Percentiles rank a stretch among this genome's conserved stretches.
These are phyloP conservation scores for Anastrepha obliqua DNA, from an alignment of 1,140 invertebrate genomes.

Conservation along the genomic window DNA sequence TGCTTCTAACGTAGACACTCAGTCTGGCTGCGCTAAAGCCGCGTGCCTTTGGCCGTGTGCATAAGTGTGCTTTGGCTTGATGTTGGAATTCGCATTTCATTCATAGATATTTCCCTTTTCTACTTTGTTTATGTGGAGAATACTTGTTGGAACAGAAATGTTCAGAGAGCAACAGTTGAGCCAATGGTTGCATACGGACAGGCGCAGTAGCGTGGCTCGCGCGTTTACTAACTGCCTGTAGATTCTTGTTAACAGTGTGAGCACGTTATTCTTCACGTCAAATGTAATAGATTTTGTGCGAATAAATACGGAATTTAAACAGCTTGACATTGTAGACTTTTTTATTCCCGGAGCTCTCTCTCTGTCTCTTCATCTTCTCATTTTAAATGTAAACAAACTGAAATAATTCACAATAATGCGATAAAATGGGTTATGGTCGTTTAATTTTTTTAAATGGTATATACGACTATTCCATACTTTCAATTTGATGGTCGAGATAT, in stretches of 20 bases:
- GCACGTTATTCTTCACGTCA: not conserved
- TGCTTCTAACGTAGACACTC: conserved; percentile 42
- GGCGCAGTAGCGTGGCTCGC: conserved; percentile 60
- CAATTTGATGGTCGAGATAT: too few relatives aligned
- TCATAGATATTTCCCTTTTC: conserved; percentile 53
- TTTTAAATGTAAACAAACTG: not conserved
- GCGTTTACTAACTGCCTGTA: not conserved
- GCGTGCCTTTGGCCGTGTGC: not conserved
- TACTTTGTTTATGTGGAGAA: conserved; percentile 56
- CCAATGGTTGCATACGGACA: conserved; percentile 68
- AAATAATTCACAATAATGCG: not conserved
- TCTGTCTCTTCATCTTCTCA: not conserved
- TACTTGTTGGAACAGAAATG: not conserved
- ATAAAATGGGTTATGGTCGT: too few relatives aligned
- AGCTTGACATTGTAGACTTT: not conserved
- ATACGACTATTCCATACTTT: too few relatives aligned
- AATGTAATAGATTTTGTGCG: conserved; percentile 13
- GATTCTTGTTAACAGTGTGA: not conserved
- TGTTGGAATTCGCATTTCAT: conserved; percentile 65
- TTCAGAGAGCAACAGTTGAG: conserved; percentile 30
- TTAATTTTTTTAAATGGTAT: too few relatives aligned
- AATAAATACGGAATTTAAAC: not conserved
- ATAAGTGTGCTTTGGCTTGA: conserved; percentile 31
- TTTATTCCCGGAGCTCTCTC: not conserved
- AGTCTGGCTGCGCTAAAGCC: conserved; percentile 61